Conservation (phyloP, 2,113 vertebrate genomes). For the Channa argus region DNA sequence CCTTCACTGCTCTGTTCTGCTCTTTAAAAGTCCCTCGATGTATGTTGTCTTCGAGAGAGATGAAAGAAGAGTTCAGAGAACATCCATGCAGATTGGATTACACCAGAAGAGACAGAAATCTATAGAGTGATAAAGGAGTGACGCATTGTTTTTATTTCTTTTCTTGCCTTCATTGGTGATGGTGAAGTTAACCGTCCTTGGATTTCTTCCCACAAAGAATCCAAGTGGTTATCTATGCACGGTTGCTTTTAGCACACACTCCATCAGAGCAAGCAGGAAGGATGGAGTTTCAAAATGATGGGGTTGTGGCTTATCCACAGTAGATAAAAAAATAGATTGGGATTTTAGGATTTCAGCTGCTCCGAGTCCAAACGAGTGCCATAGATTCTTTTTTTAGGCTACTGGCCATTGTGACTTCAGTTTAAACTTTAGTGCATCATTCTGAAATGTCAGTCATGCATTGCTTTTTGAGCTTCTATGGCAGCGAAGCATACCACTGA, state of each 20-base stretch:
- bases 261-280: conserved; percentile 61
- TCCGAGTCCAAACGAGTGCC: conserved; percentile 45
- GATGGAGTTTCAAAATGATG: conserved; percentile 59
- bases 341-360: conserved; percentile 62
- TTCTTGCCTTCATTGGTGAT: conserved; percentile 38
- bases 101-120: conserved; percentile 50
- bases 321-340: conserved; percentile 63
- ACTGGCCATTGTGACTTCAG: conserved; percentile 47
- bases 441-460: conserved; percentile 62
- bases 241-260: conserved; percentile 61
- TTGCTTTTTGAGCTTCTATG: conserved; percentile 38
- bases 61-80: conserved; percentile 37
- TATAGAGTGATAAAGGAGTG: conserved; percentile 34
- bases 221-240: conserved; percentile 42
- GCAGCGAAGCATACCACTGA: conserved; percentile 43
- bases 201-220: conserved; percentile 47
- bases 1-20: not conserved
- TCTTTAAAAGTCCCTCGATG: conserved; percentile 9
- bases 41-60: conserved; percentile 21
- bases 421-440: conserved; percentile 44
- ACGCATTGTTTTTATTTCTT: conserved; percentile 44
- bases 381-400: conserved; percentile 60
- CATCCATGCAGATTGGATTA: conserved; percentile 40
- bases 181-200: conserved; percentile 58
- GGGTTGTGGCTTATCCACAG: conserved; percentile 54